Conservation (phyloP, 2,113 vertebrate species). For the Lophochroa leadbeateri region DNA sequence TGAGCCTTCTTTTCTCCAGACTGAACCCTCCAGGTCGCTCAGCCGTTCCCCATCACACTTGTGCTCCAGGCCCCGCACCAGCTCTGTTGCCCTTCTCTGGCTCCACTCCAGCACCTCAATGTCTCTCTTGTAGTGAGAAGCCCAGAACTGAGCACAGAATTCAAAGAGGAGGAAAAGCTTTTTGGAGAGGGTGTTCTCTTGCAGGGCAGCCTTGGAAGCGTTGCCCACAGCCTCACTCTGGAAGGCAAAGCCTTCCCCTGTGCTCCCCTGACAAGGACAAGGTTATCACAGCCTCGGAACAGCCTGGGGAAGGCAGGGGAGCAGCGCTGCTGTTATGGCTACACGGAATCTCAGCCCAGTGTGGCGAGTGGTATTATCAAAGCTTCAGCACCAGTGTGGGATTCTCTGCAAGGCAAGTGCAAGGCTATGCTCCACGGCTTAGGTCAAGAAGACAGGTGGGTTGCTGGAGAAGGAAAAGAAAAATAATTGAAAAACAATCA, state of each 20-base stretch:
- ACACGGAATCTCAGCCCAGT: not conserved
- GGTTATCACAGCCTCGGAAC: not conserved
- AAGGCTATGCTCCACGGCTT: not conserved
- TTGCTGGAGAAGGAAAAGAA: not conserved
- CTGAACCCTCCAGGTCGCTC: not conserved
- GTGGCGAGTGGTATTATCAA: not conserved
- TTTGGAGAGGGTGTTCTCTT: not conserved
- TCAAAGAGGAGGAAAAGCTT: not conserved
- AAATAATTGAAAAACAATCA: not conserved
- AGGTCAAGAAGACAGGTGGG: not conserved
- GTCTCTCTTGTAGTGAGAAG: not conserved
- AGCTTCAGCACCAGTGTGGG: rapidly evolving
- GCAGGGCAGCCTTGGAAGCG: not conserved
- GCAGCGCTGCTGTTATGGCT: conserved; percentile 18
- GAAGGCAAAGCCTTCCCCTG: not conserved
- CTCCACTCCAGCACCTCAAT: not conserved
- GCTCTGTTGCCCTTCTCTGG: not conserved
- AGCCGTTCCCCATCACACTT: not conserved
- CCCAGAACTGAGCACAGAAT: not conserved
- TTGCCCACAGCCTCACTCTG: rapidly evolving
- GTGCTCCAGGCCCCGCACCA: not conserved
- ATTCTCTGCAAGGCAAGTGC: rapidly evolving
- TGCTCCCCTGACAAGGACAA: not conserved
- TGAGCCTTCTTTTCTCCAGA: not conserved
- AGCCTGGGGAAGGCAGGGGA: not conserved